Conservation (phyloP, 2,888 invertebrate species). For the Acholoe squamosa region DNA sequence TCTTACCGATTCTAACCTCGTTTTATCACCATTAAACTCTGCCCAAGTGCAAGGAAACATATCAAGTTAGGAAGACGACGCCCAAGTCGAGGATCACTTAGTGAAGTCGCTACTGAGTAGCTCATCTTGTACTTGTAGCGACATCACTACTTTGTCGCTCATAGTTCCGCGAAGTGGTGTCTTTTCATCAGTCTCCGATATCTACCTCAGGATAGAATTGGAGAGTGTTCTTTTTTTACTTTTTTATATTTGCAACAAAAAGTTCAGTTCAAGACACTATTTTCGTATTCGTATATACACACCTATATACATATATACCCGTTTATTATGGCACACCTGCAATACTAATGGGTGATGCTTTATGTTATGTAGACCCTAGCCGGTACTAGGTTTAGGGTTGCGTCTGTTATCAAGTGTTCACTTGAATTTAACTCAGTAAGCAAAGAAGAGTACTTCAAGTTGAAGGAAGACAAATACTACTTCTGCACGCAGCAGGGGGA, state of each 20-base stretch:
- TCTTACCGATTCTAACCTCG: conserved; percentile 39
- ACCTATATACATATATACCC: conserved; percentile 22
- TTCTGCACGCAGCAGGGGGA: background rate
- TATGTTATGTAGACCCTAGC: conserved; percentile 53
- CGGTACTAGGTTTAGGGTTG: conserved; percentile 49
- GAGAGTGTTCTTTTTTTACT: background rate
- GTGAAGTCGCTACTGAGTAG: background rate
- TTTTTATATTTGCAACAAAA: conserved; percentile 34
- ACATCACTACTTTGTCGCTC: background rate
- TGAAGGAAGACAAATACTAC: background rate
- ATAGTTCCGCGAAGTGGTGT: background rate
- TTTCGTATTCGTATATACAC: conserved; percentile 35
- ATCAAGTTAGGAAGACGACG: background rate
- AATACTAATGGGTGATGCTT: conserved; percentile 25
- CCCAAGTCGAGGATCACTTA: background rate
- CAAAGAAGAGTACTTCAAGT: background rate
- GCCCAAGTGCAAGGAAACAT: conserved; percentile 13
- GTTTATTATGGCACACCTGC: conserved; percentile 37
- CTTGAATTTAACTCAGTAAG: conserved; percentile 39
- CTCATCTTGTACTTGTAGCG: background rate
- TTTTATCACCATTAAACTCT: background rate
- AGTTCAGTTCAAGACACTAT: conserved; percentile 17
- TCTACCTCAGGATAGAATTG: conserved; percentile 53
- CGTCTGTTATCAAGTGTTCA: conserved; percentile 37
- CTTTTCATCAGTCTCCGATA: conserved; percentile 5